Evolutionary conservation across 2,797 vertebrate genomes (phyloP).

Genomic region (Gymnodraco acuticeps): DNA sequence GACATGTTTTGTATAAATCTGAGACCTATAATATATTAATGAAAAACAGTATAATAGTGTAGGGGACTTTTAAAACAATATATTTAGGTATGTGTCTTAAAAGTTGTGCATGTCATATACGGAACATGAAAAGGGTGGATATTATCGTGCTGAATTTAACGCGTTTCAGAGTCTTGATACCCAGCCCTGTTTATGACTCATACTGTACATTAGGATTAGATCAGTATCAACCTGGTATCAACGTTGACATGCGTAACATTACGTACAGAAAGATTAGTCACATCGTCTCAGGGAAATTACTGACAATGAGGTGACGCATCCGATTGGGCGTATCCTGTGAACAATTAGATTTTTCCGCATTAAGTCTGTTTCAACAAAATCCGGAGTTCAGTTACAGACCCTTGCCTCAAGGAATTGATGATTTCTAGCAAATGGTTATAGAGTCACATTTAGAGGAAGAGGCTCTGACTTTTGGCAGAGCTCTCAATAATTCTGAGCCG

Average conservation of each 20-base stretch:
- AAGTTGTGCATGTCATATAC: not conserved
- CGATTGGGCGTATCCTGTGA: not conserved
- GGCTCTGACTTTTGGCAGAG: not conserved
- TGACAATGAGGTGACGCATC: not conserved
- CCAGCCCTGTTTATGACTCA: not conserved
- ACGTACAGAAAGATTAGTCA: not conserved
- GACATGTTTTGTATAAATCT: no score
- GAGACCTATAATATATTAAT: no score
- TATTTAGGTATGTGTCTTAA: not conserved
- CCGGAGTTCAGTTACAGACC: not conserved
- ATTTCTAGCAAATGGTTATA: not conserved
- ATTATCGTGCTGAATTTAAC: no score
- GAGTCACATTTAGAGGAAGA: not conserved
- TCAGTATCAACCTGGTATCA: not conserved
- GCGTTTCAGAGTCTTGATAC: not conserved
- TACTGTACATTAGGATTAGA: not conserved
- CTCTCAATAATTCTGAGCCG: not conserved
- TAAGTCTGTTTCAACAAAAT: not conserved
- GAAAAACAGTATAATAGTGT: no score
- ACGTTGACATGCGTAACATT: conserved; percentile 1
- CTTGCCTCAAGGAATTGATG: not conserved
- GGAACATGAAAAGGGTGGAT: not conserved
- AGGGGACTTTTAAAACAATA: no score
- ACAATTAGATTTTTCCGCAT: not conserved
- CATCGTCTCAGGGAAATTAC: not conserved